A percentile compares a stretch with the other conserved stretches of the same genome.
Evolutionary conservation across 2,888 invertebrate species (phyloP).

Genomic region (Orthosia gracilis): DNA sequence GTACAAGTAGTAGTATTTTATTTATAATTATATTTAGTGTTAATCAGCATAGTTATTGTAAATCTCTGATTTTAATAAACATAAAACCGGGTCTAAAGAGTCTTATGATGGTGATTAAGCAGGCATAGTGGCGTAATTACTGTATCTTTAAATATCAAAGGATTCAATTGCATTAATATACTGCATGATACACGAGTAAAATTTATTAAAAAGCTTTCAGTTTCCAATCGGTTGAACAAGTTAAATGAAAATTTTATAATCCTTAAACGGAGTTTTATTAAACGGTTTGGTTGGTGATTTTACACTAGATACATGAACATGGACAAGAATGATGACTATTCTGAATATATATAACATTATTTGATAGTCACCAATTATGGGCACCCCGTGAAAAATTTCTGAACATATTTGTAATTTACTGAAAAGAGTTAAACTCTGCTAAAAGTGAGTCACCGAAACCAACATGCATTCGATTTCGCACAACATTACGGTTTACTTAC

Average conservation of each 20-base stretch:
- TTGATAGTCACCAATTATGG: background rate
- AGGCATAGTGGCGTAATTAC: background rate
- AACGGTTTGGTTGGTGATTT: background rate
- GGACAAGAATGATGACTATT: too few relatives aligned
- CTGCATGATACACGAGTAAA: background rate
- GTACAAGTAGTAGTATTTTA: too few relatives aligned
- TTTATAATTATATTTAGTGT: background rate
- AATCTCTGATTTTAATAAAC: background rate
- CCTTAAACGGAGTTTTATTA: background rate
- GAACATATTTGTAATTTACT: background rate
- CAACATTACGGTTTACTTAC: conserved; percentile 9
- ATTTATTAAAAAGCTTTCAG: background rate
- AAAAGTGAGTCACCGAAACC: conserved; percentile 1
- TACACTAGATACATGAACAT: background rate
- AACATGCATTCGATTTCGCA: conserved; percentile 5
- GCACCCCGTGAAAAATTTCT: background rate
- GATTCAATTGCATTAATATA: background rate
- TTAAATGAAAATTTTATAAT: background rate
- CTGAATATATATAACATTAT: background rate
- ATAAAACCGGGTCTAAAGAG: background rate
- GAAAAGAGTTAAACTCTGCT: background rate
- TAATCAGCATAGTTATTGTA: too few relatives aligned
- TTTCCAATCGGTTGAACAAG: background rate
- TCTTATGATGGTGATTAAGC: background rate
- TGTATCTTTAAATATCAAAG: background rate